Evolutionary conservation across 2,113 vertebrate genomes (phyloP).

Genomic region (Prolemur simus): DNA sequence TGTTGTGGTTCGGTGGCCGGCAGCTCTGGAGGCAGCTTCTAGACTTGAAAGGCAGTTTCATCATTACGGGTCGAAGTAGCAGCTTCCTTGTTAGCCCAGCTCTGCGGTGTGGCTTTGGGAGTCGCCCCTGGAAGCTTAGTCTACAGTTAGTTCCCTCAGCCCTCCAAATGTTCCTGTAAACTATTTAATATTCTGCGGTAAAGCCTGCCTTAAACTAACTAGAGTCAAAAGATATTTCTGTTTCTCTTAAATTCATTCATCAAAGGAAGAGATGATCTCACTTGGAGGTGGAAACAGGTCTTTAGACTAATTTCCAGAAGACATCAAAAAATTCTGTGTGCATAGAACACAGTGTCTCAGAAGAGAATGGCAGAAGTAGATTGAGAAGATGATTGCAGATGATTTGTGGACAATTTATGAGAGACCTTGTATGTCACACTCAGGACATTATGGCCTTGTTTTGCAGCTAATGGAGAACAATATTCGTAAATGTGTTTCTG

Average conservation of each 20-base stretch:
- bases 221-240: background rate
- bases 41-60: background rate
- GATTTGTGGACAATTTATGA: background rate
- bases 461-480: background rate
- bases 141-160: background rate
- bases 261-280: background rate
- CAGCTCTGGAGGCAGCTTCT: background rate
- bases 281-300: background rate
- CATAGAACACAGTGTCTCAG: background rate
- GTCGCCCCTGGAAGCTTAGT: background rate
- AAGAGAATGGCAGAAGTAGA: background rate
- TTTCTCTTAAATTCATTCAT: background rate
- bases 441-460: background rate
- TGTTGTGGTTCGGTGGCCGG: rapidly evolving
- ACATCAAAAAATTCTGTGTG: background rate
- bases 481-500: background rate
- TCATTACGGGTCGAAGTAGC: rapidly evolving
- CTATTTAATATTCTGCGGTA: background rate
- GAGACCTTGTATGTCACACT: background rate
- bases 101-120: background rate
- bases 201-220: background rate
- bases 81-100: background rate
- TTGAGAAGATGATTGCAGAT: background rate
- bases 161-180: background rate
- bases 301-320: background rate